Evolutionary conservation across 1,140 invertebrate species (phyloP).

Genomic region (Dreissena polymorpha): DNA sequence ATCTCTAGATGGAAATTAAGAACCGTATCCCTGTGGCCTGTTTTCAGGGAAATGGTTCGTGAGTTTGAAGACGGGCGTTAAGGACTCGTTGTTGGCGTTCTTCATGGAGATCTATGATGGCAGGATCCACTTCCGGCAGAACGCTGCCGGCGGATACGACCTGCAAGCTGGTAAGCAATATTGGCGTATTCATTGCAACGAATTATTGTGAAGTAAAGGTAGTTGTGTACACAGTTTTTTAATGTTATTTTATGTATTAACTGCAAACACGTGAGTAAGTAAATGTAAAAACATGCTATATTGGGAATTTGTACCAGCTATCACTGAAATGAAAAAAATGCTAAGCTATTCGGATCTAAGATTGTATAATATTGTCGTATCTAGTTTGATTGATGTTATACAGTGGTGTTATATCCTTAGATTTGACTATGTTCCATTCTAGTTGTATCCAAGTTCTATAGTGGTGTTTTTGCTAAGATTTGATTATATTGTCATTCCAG

Average conservation of each 20-base stretch:
- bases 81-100: constrained; percentile 32
- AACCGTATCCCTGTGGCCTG: background rate
- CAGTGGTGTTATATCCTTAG: no score
- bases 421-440: no score
- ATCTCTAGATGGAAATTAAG: background rate
- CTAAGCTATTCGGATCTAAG: background rate
- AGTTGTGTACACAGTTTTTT: no score
- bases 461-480: no score
- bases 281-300: background rate
- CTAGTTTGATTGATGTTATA: no score
- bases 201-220: background rate
- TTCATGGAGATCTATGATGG: constrained; percentile 49
- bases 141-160: constrained; percentile 33
- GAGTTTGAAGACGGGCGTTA: constrained; percentile 14
- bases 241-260: background rate
- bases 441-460: no score
- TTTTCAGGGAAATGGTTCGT: constrained; percentile 46
- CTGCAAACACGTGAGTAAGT: background rate
- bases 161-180: constrained; percentile 25
- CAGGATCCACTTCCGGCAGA: constrained; percentile 18
- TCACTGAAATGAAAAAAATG: background rate
- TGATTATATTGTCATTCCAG: no score
- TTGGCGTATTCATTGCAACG: background rate
- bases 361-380: no score
- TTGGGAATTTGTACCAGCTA: no score